Evolutionary conservation across 2,888 invertebrate genomes (phyloP), one percentile per base, ranked within the genome.

Genomic region (Apotomis turbidana): DNA sequence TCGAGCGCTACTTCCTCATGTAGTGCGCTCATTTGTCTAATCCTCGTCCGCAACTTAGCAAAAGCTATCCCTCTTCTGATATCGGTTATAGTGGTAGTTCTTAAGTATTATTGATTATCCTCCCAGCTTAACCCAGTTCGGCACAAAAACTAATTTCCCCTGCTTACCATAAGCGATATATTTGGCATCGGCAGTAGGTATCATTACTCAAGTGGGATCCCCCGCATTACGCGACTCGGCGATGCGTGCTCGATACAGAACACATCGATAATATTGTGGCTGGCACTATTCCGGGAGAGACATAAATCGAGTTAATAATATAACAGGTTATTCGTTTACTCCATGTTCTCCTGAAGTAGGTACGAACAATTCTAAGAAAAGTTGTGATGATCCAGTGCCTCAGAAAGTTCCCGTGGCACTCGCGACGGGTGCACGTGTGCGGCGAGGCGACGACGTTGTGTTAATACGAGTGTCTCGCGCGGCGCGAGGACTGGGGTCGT

Each of bases 131-230:
- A 57, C 66, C 66, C 55, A 66, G 55, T 46, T 57, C 55, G n/a
- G 63, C 55, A 57, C 55, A 66, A 57, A 66, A 66, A 66, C 66
- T 66, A 66, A 66, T 66, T 66, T 66, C 66, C 36, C 55, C 27
- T 62, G 27, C 36, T 66, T 66, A 66, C 55, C 52, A 66, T 64
- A 64, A 55, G 46, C 66, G 55, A 46, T 66, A 66, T 55, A 55
- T 52, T 51, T 13, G 54, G 46, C 49, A 63, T 64, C 54, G 57
- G 15, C 46, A 38, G 49, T 27, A 27, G 27, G 27, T 36, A 54
- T 36, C 66, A 66, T 66, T 46, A 66, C 66, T 66, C 66, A 66
- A 15, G 27, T 55, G 66, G 66, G 55, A 55, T 64, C 55, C 54
- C 44, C 44, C 12, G 55, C 54, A 64, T 66, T 66, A 66, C 51